Evolutionary conservation across 2,113 vertebrate species (phyloP).

Genomic region (Neogobius melanostomus): DNA sequence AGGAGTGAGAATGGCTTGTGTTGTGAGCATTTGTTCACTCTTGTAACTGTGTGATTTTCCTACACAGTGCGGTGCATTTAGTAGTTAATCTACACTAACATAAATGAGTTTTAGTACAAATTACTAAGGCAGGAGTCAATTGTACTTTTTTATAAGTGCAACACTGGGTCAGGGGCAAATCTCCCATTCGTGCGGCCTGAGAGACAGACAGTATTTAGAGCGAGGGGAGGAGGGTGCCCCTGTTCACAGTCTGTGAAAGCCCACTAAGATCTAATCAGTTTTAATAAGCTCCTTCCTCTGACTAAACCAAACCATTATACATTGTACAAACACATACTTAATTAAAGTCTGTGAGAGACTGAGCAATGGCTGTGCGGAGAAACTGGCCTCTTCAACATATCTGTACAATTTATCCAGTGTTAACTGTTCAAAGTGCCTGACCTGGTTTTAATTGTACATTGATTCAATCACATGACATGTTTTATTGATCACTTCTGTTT

Average conservation of each 20-base stretch:
- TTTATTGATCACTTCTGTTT: slow-evolving; percentile 9
- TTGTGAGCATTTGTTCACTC: too few species aligned
- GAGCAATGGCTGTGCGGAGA: neutral
- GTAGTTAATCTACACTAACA: too few species aligned
- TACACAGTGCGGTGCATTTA: too few species aligned
- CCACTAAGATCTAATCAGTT: slow-evolving; percentile 60
- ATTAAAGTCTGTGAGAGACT: slow-evolving; percentile 50
- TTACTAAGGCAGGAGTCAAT: too few species aligned
- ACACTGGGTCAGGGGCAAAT: slow-evolving; percentile 9
- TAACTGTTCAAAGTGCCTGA: neutral
- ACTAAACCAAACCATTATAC: slow-evolving; percentile 58
- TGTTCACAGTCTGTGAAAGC: slow-evolving; percentile 21
- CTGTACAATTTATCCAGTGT: neutral
- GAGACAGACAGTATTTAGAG: neutral
- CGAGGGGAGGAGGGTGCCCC: slow-evolving; percentile 26
- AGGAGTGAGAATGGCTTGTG: slow-evolving; percentile 7
- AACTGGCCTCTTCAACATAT: slow-evolving; percentile 2
- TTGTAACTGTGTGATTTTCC: too few species aligned
- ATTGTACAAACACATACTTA: slow-evolving; percentile 58
- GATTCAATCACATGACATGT: neutral
- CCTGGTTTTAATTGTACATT: slow-evolving; percentile 1
- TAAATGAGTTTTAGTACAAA: too few species aligned
- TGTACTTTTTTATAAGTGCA: too few species aligned
- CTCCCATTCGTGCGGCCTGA: slow-evolving; percentile 21
- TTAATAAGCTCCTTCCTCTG: slow-evolving; percentile 65